Base-by-base conservation (phyloP, 2,113 vertebrate genomes). In the Struthidea cinerea region DNA sequence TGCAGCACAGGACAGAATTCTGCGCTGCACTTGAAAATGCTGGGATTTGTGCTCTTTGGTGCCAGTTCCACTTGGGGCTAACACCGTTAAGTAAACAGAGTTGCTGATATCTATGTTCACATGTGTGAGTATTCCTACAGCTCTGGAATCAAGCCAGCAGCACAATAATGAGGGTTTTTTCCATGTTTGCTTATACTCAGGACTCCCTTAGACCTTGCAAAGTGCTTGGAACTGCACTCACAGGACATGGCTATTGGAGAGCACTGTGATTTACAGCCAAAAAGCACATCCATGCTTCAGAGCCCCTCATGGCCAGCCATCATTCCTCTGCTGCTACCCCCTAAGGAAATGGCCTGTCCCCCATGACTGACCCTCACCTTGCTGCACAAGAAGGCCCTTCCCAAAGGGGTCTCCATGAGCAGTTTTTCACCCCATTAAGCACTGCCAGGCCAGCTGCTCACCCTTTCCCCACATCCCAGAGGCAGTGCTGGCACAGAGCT, bases 311-410 rank as follows among this genome's bases (percentile, higher is more conserved):
- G 30, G 27, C 14, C 56, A 76, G 49, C 35, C 35, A 22, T 2
- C 3, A 1, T 2, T 61, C 41, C n/a, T 33, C 33, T 19, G 17
- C 26, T 68, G 13, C 37, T 2, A 9, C 21, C 20, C 59, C 1
- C 1, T 11, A 32, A 68, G 1, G 1, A 26, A 22, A 42, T 1
- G 4, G 2, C 32, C 56, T n/a, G 20, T 7, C n/a, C 21, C 33
- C 46, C 24, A 37, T 0, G 2, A 24, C 49, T 39, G 53, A 21
- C 41, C 21, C 64, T 55, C 44, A 17, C 75, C 63, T 47, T 32
- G 44, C 53, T 52, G 49, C 37, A 24, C 11, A 7, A n/a, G 20
- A 7, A 5, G 7, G 28, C 23, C 27, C 12, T 33, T 80, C 61
- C 70, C 53, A 47, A 39, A 67, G 10, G 9, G 13, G 16, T 46